Conservation (phyloP, 2,113 vertebrate genomes). For the Oplegnathus fasciatus region DNA sequence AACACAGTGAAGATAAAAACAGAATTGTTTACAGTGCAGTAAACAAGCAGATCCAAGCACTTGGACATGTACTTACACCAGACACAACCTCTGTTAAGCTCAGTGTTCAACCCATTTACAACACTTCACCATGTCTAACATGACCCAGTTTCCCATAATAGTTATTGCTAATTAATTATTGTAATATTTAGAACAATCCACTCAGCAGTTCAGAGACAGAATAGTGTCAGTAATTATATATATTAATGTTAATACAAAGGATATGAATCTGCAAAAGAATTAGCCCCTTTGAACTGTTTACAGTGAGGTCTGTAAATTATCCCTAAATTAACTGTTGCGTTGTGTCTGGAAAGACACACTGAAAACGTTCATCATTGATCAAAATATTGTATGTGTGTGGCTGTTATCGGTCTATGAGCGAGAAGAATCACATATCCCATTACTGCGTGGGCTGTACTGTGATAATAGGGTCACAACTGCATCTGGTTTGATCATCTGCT, state of each 20-base stretch:
- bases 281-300: no score
- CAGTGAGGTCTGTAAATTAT: background rate
- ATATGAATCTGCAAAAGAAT: background rate
- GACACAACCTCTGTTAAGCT: background rate
- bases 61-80: background rate
- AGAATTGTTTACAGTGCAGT: background rate
- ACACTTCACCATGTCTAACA: background rate
- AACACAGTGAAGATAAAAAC: background rate
- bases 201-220: background rate
- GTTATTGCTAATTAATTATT: background rate
- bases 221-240: background rate
- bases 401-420: background rate
- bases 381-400: background rate
- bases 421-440: background rate
- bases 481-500: background rate
- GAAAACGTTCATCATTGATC: background rate
- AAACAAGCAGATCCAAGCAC: background rate
- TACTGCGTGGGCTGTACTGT: background rate
- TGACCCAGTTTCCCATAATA: background rate
- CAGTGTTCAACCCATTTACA: background rate
- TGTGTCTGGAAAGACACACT: background rate
- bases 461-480: background rate
- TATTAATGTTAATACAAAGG: background rate
- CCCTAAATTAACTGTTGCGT: no score
- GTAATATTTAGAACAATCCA: background rate